Conservation (phyloP, 1,140 invertebrate species). For the Drosophila yakuba region DNA sequence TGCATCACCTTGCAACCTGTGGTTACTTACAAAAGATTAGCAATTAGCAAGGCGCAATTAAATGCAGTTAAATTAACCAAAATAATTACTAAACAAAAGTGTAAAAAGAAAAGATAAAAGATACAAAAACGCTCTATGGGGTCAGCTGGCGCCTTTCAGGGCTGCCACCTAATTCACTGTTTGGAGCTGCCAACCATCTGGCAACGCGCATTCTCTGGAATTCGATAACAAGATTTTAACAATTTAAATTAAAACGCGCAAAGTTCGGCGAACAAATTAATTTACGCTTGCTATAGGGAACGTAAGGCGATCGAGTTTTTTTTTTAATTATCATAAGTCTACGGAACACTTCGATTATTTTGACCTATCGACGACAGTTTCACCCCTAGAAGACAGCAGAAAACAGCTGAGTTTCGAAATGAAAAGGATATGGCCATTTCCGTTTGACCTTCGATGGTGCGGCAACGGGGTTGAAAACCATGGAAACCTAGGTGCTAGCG, state of each 20-base stretch:
- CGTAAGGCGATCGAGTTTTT: too few relatives aligned
- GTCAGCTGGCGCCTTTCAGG: background rate
- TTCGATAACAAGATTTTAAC: too few relatives aligned
- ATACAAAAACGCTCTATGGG: constrained; percentile 7
- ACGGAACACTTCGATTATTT: too few relatives aligned
- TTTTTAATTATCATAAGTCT: too few relatives aligned
- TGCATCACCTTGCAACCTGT: background rate
- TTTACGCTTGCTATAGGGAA: too few relatives aligned
- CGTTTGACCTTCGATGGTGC: background rate
- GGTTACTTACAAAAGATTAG: constrained; percentile 20
- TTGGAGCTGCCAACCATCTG: too few relatives aligned
- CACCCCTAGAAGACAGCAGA: too few relatives aligned
- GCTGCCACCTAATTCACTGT: background rate
- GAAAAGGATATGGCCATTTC: constrained; percentile 20
- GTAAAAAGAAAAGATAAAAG: constrained; percentile 2
- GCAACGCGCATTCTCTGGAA: too few relatives aligned
- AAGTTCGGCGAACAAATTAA: too few relatives aligned
- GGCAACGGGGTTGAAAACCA: constrained; percentile 2
- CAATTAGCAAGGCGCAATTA: constrained; percentile 7
- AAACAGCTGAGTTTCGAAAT: constrained; percentile 18
- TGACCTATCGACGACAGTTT: too few relatives aligned
- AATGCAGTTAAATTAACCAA: constrained; percentile 10
- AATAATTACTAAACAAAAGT: constrained; percentile 1
- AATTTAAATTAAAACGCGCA: too few relatives aligned
- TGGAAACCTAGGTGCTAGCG: background rate